Evolutionary conservation across 1,140 invertebrate genomes (phyloP).

Genomic region (Heliconius melpomene): DNA sequence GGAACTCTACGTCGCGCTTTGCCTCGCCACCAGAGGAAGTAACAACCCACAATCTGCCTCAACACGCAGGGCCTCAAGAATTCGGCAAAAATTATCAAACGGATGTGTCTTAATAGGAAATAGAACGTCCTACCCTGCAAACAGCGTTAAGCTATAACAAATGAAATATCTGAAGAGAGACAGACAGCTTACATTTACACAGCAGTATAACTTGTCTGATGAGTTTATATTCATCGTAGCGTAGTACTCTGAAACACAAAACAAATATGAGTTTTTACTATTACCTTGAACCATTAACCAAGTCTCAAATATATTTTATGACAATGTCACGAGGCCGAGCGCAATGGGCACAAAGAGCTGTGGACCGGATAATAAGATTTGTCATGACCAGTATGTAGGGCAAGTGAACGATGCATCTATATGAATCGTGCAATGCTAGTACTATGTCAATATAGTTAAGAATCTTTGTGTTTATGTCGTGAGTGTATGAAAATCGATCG

Average conservation of each 20-base stretch:
- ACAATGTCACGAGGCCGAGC: slow-evolving; percentile 45
- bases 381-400: slow-evolving; percentile 28
- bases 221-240: not conserved
- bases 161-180: too few species aligned
- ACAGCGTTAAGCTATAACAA: too few species aligned
- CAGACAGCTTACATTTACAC: too few species aligned
- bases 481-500: not conserved
- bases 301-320: slow-evolving; percentile 53
- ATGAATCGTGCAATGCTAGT: not conserved
- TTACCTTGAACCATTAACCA: slow-evolving; percentile 37
- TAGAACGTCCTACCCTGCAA: too few species aligned
- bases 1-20: too few species aligned
- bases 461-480: not conserved
- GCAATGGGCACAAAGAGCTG: slow-evolving; percentile 28
- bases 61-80: too few species aligned
- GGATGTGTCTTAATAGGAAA: too few species aligned
- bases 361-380: slow-evolving; percentile 36
- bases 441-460: not conserved
- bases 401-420: slow-evolving; percentile 26
- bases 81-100: too few species aligned
- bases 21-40: too few species aligned
- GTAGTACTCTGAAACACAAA: not conserved
- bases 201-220: not conserved
- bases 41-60: too few species aligned
- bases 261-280: slow-evolving; percentile 24